A percentile compares a stretch with the other conserved stretches of the same genome.
phyloP scores from a whole-genome alignment of 2,888 invertebrate species.

The Pardosa pseudoannulata region DNA sequence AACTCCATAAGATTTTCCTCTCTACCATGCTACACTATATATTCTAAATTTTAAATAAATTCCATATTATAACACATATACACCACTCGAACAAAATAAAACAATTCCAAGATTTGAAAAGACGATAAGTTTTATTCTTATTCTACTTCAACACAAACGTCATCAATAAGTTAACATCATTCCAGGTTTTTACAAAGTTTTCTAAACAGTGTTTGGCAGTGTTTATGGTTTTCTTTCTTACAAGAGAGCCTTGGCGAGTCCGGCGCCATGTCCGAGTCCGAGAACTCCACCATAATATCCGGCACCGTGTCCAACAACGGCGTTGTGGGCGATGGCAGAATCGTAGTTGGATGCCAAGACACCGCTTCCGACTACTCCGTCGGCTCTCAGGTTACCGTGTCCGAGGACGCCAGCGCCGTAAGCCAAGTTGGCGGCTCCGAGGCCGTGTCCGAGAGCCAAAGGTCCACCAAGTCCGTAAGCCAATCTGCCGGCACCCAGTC shows the following conservation, averaged over 20 bases:
- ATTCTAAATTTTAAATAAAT: no score
- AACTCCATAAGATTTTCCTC: no score
- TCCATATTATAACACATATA: no score
- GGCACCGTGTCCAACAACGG: neutral
- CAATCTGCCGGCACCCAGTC: neutral
- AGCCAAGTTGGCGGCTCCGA: neutral
- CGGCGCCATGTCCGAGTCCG: neutral
- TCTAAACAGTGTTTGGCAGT: no score
- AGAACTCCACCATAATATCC: neutral
- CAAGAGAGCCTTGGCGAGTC: neutral
- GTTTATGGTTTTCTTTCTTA: no score
- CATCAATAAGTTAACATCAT: no score
- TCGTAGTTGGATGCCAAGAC: neutral
- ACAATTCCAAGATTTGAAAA: no score
- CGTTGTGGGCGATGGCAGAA: neutral
- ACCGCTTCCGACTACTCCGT: neutral
- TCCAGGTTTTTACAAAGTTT: no score
- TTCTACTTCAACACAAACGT: no score
- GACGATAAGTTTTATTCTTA: no score
- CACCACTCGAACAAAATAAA: no score
- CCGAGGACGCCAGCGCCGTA: neutral
- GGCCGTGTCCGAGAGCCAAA: neutral
- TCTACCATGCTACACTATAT: no score
- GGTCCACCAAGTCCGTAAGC: neutral
- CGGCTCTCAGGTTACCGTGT: neutral